Evolutionary conservation across 2,888 invertebrate genomes (phyloP).

Genomic region (Laspeyria flexula): DNA sequence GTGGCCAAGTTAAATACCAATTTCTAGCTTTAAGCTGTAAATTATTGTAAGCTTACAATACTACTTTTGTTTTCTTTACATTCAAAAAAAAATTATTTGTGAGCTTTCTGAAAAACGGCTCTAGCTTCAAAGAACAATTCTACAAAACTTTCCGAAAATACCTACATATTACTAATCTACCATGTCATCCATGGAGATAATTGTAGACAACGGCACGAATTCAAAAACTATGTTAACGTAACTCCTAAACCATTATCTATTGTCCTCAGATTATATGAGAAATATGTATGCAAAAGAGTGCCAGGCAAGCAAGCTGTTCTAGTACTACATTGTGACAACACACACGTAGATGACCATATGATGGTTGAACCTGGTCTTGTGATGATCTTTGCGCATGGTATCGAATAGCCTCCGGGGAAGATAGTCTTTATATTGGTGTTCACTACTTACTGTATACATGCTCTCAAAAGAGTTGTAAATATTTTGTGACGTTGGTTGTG

Average conservation of each 20-base stretch:
- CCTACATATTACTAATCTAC: too few species aligned
- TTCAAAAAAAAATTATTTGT: too few species aligned
- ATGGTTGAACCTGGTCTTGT: conserved; percentile 98
- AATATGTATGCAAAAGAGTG: conserved; percentile 97
- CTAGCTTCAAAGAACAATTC: too few species aligned
- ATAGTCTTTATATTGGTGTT: conserved; percentile 13
- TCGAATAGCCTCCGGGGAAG: conserved; percentile 85
- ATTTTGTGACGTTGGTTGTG: conserved; percentile 29
- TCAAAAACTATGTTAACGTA: neutral
- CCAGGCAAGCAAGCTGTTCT: conserved; percentile 98
- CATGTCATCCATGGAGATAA: too few species aligned
- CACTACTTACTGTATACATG: conserved; percentile 25
- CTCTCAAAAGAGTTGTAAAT: conserved; percentile 27
- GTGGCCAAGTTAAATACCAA: too few species aligned
- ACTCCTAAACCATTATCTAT: neutral
- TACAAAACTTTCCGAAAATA: too few species aligned
- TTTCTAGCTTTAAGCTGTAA: too few species aligned
- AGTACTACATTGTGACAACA: conserved; percentile 97
- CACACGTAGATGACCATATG: conserved; percentile 98
- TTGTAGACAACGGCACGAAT: too few species aligned
- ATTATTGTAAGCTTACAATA: too few species aligned
- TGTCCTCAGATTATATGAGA: conserved; percentile 90
- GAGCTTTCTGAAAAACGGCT: too few species aligned
- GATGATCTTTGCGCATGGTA: conserved; percentile 99
- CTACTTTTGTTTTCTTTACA: too few species aligned